Conservation (phyloP, 1,140 invertebrate genomes). For the Leptoteleia sp. region DNA sequence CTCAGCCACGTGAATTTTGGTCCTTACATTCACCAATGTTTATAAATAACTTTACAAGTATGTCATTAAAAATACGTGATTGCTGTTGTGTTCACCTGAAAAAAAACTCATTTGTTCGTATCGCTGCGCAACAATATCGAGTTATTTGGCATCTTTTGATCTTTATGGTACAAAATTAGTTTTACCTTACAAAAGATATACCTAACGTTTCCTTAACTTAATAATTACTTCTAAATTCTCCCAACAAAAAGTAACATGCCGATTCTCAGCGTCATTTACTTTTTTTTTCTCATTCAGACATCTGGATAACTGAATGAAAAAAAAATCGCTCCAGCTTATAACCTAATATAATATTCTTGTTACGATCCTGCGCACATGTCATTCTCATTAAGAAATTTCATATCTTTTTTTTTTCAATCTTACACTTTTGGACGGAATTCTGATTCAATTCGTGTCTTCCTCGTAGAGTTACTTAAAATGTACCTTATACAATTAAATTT, state of each 20-base stretch:
- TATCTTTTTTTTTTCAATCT: conserved; percentile 44
- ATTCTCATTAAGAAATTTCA: conserved; percentile 10
- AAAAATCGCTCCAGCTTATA: conserved; percentile 12
- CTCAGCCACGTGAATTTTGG: conserved; percentile 47
- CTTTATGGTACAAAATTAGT: conserved; percentile 74
- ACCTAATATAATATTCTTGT: conserved; percentile 38
- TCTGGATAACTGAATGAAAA: conserved; percentile 14
- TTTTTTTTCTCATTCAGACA: conserved; percentile 7
- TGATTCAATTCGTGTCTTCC: conserved; percentile 34
- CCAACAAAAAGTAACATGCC: conserved; percentile 6
- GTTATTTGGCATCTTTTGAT: conserved; percentile 73
- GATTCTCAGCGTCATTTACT: background rate
- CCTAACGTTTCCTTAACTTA: conserved; percentile 42
- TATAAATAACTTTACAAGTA: conserved; percentile 63
- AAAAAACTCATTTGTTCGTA: conserved; percentile 57
- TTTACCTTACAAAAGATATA: conserved; percentile 57
- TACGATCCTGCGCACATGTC: conserved; percentile 31
- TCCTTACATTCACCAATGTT: conserved; percentile 42
- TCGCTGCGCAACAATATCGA: conserved; percentile 47
- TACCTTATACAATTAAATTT: too few species aligned
- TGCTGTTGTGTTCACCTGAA: conserved; percentile 17
- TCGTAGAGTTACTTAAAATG: too few species aligned
- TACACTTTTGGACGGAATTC: conserved; percentile 65
- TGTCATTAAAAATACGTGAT: conserved; percentile 45
- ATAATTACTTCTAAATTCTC: conserved; percentile 61